These are phyloP conservation scores for Octomys mimax DNA, from an alignment of 2,797 vertebrate species.

Conservation along the genomic window DNA sequence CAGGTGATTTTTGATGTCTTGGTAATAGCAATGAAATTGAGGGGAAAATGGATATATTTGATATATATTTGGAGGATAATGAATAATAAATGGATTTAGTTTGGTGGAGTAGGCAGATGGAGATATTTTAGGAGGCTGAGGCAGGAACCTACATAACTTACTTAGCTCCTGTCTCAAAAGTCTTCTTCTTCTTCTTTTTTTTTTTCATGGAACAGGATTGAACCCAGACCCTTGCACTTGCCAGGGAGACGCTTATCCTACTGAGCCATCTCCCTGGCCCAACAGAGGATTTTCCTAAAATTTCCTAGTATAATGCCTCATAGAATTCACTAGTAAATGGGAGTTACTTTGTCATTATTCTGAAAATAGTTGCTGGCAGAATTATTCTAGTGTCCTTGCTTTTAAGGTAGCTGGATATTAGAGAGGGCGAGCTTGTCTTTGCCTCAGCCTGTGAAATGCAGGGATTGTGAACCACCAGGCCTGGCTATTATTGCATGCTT, in stretches of 20 bases:
- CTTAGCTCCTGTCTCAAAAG: background rate
- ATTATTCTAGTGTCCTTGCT: slow-evolving; percentile 46
- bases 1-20: background rate
- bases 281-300: slow-evolving; percentile 54
- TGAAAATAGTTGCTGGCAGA: slow-evolving; percentile 42
- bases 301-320: background rate
- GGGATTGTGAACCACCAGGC: background rate
- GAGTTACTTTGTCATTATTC: slow-evolving; percentile 50
- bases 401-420: slow-evolving; percentile 66
- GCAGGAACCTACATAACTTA: background rate
- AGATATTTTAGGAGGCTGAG: background rate
- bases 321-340: slow-evolving; percentile 27
- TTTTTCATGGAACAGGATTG: no score
- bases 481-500: background rate
- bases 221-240: no score
- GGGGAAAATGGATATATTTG: background rate
- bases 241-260: no score
- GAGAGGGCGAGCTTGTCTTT: background rate
- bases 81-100: slow-evolving; percentile 3
- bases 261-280: no score
- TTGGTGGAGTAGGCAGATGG: background rate
- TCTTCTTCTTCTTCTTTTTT: no score
- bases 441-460: background rate
- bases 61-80: background rate
- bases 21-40: background rate